These are phyloP conservation scores for Eupithecia insigniata DNA, from an alignment of 2,888 invertebrate species.

Conservation along the genomic window DNA sequence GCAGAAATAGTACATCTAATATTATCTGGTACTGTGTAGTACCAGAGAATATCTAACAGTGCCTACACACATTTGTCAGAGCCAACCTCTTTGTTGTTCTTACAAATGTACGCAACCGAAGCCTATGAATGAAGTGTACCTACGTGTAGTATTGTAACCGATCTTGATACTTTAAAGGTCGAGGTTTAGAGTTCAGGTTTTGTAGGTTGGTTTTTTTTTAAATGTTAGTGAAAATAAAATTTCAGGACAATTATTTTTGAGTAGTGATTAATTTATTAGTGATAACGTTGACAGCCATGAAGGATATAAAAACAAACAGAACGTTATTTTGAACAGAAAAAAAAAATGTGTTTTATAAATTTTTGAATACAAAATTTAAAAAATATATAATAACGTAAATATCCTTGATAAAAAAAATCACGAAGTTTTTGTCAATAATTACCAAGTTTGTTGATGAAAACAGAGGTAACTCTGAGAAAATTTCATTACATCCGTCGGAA, in stretches of 20 bases:
- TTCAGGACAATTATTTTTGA: neutral
- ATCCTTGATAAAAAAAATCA: too few species aligned
- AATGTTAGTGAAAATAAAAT: neutral
- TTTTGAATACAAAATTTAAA: too few species aligned
- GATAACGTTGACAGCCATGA: too few species aligned
- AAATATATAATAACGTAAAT: neutral
- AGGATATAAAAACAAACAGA: neutral
- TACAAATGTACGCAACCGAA: conserved; percentile 50
- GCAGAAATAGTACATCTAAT: neutral
- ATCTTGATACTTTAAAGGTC: conserved; percentile 58
- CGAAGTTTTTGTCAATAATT: too few species aligned
- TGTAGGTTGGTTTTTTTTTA: neutral
- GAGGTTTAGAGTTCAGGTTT: neutral
- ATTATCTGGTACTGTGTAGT: neutral
- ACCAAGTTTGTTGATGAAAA: neutral
- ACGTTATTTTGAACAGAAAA: too few species aligned
- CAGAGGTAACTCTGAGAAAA: neutral
- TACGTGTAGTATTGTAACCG: conserved; percentile 36
- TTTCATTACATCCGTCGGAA: too few species aligned
- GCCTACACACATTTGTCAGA: conserved; percentile 21
- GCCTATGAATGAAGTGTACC: conserved; percentile 64
- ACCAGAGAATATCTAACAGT: neutral
- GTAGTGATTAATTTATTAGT: too few species aligned
- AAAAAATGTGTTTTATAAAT: too few species aligned
- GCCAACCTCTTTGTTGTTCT: conserved; percentile 57